These are phyloP conservation scores for Columbina picui DNA, from an alignment of 2,113 vertebrate genomes.

Conservation along the genomic window DNA sequence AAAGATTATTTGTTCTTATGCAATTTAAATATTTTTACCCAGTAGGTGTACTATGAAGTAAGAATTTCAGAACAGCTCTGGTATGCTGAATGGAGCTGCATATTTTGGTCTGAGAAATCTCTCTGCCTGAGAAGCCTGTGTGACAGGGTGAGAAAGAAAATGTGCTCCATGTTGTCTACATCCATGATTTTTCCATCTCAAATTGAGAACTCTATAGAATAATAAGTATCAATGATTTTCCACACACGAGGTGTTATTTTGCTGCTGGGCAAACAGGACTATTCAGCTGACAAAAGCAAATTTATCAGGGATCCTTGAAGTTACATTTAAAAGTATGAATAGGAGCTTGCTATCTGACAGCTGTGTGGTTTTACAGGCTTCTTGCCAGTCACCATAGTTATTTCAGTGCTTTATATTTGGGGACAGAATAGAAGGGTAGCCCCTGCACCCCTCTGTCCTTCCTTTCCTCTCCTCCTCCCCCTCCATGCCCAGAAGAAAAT, in stretches of 20 bases:
- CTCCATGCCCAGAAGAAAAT: not conserved
- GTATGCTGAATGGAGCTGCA: not conserved
- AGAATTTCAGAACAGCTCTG: not conserved
- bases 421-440: not conserved
- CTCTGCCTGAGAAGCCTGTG: not conserved
- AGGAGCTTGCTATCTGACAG: not conserved
- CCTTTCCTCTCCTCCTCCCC: not conserved
- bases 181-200: not conserved
- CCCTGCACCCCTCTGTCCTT: not conserved
- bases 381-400: not conserved
- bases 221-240: slow-evolving; percentile 10
- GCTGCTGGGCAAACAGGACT: not conserved
- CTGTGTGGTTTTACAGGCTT: not conserved
- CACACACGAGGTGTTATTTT: not conserved
- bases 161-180: not conserved
- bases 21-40: not conserved
- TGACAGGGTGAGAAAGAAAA: not conserved
- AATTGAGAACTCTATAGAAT: not conserved
- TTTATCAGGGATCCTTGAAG: not conserved
- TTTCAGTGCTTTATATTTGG: not conserved
- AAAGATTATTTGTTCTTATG: not conserved
- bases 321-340: not conserved
- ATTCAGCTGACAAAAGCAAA: slow-evolving; percentile 20
- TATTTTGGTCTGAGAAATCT: not conserved
- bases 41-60: not conserved